Evolutionary conservation across 2,888 invertebrate genomes (phyloP).

Genomic region (Cyclophora punctaria): DNA sequence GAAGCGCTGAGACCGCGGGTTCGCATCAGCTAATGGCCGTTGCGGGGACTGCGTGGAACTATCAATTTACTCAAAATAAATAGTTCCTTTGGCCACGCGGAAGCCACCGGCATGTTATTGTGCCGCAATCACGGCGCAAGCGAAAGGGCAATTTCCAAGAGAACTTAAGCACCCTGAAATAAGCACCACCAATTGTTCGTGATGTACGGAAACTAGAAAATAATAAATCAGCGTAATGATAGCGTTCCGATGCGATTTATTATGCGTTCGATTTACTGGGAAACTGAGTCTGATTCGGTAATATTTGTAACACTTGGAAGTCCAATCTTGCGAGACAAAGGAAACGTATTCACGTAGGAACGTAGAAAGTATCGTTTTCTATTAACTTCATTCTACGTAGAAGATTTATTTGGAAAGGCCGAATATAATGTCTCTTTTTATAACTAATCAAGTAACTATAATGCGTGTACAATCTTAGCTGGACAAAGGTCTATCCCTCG

Average conservation of each 20-base stretch:
- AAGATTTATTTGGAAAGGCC: too few species aligned
- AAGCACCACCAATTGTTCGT: conserved; percentile 33
- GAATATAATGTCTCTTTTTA: too few species aligned
- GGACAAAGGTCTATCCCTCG: too few species aligned
- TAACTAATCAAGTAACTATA: too few species aligned
- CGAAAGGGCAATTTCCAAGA: conserved; percentile 64
- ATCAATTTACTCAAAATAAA: conserved; percentile 66
- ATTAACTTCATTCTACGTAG: too few species aligned
- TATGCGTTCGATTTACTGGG: conserved; percentile 16
- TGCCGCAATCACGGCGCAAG: conserved; percentile 52
- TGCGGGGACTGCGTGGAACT: conserved; percentile 35
- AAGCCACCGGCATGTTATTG: conserved; percentile 58
- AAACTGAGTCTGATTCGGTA: too few species aligned
- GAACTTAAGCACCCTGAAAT: conserved; percentile 53
- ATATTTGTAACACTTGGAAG: too few species aligned
- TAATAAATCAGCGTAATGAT: conserved; percentile 60
- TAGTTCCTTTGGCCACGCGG: conserved; percentile 58
- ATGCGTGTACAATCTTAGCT: too few species aligned
- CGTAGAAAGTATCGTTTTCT: too few species aligned
- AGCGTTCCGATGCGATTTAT: conserved; percentile 30
- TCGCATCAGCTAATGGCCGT: conserved; percentile 43
- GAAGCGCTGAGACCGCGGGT: conserved; percentile 21
- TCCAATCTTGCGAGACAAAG: too few species aligned
- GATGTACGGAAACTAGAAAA: conserved; percentile 51
- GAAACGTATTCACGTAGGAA: too few species aligned